A percentile compares a stretch with the other conserved stretches of the same genome.
Evolutionary conservation across 2,888 invertebrate species (phyloP).

Genomic region (Sussaba pulchella): DNA sequence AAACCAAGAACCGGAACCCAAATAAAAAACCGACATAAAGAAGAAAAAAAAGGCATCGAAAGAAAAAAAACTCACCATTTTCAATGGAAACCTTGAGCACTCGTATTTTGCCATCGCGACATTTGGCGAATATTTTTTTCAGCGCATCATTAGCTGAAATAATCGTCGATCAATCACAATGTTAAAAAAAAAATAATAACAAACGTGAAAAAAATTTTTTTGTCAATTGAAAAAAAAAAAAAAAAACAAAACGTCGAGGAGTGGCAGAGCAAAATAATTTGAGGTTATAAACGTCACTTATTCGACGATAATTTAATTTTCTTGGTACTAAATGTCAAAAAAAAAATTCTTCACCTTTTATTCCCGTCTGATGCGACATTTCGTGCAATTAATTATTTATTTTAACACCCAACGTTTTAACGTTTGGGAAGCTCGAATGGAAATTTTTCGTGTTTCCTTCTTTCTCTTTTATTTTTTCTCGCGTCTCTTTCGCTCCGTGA

Average conservation of each 20-base stretch:
- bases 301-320: conserved; percentile 34
- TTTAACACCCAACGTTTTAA: neutral
- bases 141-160: conserved; percentile 93
- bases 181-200: too few species aligned
- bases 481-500: conserved; percentile 49
- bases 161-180: conserved; percentile 50
- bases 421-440: neutral
- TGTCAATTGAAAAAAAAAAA: conserved; percentile 10
- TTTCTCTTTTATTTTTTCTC: too few species aligned
- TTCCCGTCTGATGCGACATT: conserved; percentile 97
- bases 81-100: conserved; percentile 94
- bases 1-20: too few species aligned
- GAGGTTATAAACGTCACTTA: conserved; percentile 53
- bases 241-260: conserved; percentile 56
- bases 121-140: conserved; percentile 92
- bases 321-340: neutral
- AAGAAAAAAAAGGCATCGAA: conserved; percentile 39
- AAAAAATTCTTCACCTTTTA: conserved; percentile 88
- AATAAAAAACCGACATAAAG: neutral
- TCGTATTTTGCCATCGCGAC: conserved; percentile 92
- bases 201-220: conserved; percentile 23
- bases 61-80: conserved; percentile 88
- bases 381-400: conserved; percentile 31
- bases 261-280: conserved; percentile 56
- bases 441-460: conserved; percentile 13